These are phyloP conservation scores for Lamproptera curius DNA, from an alignment of 2,888 invertebrate genomes.

Conservation along the genomic window DNA sequence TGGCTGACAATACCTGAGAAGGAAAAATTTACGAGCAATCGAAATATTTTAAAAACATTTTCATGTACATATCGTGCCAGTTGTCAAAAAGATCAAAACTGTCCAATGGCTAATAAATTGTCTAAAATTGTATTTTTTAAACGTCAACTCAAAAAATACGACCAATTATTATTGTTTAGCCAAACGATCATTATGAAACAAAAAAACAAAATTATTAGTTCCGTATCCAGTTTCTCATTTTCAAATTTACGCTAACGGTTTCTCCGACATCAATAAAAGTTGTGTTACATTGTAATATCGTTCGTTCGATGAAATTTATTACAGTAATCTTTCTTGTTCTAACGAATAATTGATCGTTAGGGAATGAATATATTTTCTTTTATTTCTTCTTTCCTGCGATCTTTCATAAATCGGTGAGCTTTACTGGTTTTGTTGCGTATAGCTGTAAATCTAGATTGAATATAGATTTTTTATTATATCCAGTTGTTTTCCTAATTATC, in stretches of 20 bases:
- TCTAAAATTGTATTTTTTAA: too few relatives aligned
- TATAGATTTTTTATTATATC: too few relatives aligned
- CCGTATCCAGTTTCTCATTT: slow-evolving; percentile 6
- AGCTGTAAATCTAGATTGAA: too few relatives aligned
- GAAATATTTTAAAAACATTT: too few relatives aligned
- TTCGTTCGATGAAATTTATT: slow-evolving; percentile 8
- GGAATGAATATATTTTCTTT: not conserved
- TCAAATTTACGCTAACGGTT: slow-evolving; percentile 14
- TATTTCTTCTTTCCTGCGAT: not conserved
- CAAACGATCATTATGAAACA: not conserved
- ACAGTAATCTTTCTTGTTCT: slow-evolving; percentile 3
- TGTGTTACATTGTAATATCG: slow-evolving; percentile 12
- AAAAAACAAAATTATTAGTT: slow-evolving; percentile 2
- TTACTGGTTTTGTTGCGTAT: too few relatives aligned
- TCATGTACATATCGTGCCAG: too few relatives aligned
- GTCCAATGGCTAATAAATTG: too few relatives aligned
- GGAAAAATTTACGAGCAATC: too few relatives aligned
- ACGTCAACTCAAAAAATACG: not conserved
- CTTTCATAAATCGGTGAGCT: not conserved
- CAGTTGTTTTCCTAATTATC: too few relatives aligned
- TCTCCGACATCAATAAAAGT: slow-evolving; percentile 14
- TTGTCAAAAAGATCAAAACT: too few relatives aligned
- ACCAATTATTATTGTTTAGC: not conserved
- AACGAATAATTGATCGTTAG: slow-evolving; percentile 2
- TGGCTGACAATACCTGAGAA: too few relatives aligned